These are phyloP conservation scores for Oncorhynchus mykiss DNA, from an alignment of 2,113 vertebrate species.

Conservation along the genomic window DNA sequence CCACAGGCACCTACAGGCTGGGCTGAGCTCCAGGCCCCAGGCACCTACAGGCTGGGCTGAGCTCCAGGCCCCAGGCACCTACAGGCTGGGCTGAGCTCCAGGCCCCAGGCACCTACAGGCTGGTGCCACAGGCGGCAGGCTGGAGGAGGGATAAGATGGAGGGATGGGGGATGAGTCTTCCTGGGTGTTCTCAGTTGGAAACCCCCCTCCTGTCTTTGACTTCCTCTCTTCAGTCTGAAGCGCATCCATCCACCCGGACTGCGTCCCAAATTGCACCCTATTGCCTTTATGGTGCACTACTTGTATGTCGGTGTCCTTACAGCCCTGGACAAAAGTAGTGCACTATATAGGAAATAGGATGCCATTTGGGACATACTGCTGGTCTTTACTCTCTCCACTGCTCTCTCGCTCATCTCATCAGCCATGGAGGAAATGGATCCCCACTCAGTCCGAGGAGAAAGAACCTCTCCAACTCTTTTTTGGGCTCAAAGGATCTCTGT, in stretches of 20 bases:
- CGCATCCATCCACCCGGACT: neutral
- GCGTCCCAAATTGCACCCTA: too few species aligned
- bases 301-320: too few species aligned
- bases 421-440: slow-evolving; percentile 23
- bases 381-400: slow-evolving; percentile 13
- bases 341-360: too few species aligned
- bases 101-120: too few species aligned
- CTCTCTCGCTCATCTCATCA: slow-evolving; percentile 13
- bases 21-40: too few species aligned
- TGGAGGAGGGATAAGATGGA: too few species aligned
- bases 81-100: too few species aligned
- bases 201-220: neutral
- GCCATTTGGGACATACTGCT: neutral
- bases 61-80: neutral
- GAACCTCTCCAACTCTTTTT: slow-evolving; percentile 14
- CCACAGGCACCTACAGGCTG: too few species aligned
- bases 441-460: slow-evolving; percentile 17
- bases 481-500: slow-evolving; percentile 11
- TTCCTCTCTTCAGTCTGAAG: slow-evolving; percentile 23
- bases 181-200: slow-evolving; percentile 39
- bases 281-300: too few species aligned
- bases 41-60: neutral
- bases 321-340: too few species aligned
- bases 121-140: too few species aligned
- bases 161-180: slow-evolving; percentile 8